Evolutionary conservation across 2,113 vertebrate species (phyloP).

Genomic region (Corythornis madagascariensis): DNA sequence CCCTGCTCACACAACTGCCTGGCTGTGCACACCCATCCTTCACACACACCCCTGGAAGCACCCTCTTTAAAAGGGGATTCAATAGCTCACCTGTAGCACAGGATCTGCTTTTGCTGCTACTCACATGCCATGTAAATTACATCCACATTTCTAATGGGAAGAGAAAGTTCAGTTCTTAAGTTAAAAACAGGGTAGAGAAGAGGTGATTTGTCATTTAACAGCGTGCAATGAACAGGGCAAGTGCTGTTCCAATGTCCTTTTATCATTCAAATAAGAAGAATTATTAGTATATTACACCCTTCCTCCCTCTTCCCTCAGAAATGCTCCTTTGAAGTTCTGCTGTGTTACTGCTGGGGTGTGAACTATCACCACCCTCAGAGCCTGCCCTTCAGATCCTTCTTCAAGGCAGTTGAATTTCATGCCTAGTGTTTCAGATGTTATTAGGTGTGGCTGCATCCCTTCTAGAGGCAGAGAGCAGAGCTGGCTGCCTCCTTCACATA

Average conservation of each 20-base stretch:
- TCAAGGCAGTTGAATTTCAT: neutral
- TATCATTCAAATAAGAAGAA: neutral
- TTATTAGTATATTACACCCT: neutral
- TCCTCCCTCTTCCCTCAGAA: neutral
- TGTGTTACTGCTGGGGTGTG: neutral
- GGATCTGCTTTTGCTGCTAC: neutral
- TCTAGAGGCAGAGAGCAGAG: neutral
- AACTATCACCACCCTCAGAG: neutral
- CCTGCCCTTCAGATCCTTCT: neutral
- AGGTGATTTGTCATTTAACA: neutral
- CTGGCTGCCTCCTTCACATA: neutral
- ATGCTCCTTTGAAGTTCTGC: neutral
- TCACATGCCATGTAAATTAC: neutral
- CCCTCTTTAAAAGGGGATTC: neutral
- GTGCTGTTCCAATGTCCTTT: neutral
- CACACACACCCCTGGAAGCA: neutral
- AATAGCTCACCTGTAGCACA: neutral
- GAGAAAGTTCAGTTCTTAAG: neutral
- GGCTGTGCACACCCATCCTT: neutral
- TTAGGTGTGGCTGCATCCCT: neutral
- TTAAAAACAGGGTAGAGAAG: fast-evolving
- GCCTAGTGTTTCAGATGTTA: neutral
- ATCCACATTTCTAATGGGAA: neutral
- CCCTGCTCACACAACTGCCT: neutral
- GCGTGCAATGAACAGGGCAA: neutral